Evolutionary conservation across 2,113 vertebrate genomes (phyloP), one percentile per base, ranked within the genome.

Genomic region (Lontra canadensis): DNA sequence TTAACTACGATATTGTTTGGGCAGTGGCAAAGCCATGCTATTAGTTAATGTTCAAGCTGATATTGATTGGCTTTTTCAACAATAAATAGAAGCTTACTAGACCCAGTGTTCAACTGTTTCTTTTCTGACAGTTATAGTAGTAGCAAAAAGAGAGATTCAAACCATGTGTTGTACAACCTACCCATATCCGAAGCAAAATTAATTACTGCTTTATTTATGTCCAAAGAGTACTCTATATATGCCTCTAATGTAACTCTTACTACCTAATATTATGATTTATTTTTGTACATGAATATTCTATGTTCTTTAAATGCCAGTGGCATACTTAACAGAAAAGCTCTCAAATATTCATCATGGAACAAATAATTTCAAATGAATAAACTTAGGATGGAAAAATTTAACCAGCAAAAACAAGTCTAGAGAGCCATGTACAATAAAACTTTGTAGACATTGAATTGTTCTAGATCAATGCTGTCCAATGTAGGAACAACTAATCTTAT

Each of bases 41-140:
- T 99, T 99, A 99, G 98, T 99, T 99, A 98, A 98, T 97, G 98
- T 98, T 98, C 97, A 98, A 97, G 97, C 96, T 98, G 98, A 98
- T 98, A 99, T 99, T 59, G 98, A 99, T 98, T 98, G 98, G 96
- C 88, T 97, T 98, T 99, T 98, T 98, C 84, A 97, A 96, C 96
- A 98, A 98, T 97, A 99, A 99, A 98, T 98, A 97, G 97, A 98
- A 99, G 82, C 29, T 84, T 95, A 96, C 0, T 1, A 86, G 94
- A 97, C 95, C 20, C 55, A 95, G 34, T 97, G 96, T 98, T 97
- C 93, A 94, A 86, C 95, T 96, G 85, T 98, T 98, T 98, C 97
- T 97, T 97, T 97, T 97, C 97, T 98, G 97, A 97, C 92, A 98
- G 92, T 94, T 93, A 84, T 82, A 67, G 86, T 95, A 73, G 42